Evolutionary conservation across 1,140 invertebrate species (phyloP), one percentile per base, ranked within the genome.

Genomic region (Megathymus violae): DNA sequence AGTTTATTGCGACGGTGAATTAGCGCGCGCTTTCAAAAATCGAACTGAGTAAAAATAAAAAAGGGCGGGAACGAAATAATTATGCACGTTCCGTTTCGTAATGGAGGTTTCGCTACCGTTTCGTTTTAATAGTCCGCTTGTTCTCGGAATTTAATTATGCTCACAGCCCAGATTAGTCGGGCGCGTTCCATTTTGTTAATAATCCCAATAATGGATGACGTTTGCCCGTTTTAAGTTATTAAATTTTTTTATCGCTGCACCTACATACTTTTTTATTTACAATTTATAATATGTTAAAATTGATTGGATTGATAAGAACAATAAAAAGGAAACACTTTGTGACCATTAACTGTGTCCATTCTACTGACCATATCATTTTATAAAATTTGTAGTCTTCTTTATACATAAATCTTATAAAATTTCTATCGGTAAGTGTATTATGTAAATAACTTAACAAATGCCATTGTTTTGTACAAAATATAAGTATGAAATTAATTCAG

Each of bases 41-140:
- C 80, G 80, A 83, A 84, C 77, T 77, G 69, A 67, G 67, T 78
- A 82, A 68, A 61, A 82, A 80, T 69, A 80, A 84, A 85, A 86
- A 85, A 84, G 85, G 76, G 84, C 82, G 85, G 84, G 84, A 90
- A 89, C 85, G 80, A 91, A 91, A 91, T 89, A 88, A 91, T 91
- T 91, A 91, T 89, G 76, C 84, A 89, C 86, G 86, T 89, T 88
- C 85, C 80, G 85, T 88, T 85, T 82, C 70, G 82, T 88, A 88
- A 88, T 89, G 86, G 80, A 78, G 76, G 81, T n/a, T 82, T 80
- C 79, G 86, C 86, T 91, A 91, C 88, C 84, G 88, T 89, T 89
- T 82, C 79, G 78, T 69, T 87, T 87, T 88, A 87, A 88, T 85
- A 87, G 83, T 82, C 77, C 76, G 85, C 86, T 77, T 87, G 85